Conservation (phyloP, 1,140 invertebrate species). For the Lutraria rhynchaena region DNA sequence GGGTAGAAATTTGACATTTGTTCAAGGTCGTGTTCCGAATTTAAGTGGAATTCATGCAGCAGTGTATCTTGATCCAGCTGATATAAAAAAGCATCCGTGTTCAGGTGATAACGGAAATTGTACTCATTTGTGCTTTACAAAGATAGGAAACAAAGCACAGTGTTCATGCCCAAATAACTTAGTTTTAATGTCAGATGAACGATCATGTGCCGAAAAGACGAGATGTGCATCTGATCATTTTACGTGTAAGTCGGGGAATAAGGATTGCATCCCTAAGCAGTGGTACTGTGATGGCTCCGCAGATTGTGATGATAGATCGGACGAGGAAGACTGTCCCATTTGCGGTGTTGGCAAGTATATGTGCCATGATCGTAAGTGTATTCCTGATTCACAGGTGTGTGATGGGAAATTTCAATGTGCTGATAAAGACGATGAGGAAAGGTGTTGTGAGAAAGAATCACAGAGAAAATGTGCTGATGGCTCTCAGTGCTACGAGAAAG, state of each 20-base stretch:
- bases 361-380: constrained; percentile 75
- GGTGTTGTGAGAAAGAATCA: constrained; percentile 82
- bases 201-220: constrained; percentile 78
- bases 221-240: constrained; percentile 81
- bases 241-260: constrained; percentile 74
- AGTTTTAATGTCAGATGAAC: constrained; percentile 72
- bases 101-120: constrained; percentile 85
- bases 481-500: constrained; percentile 60
- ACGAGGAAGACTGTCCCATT: constrained; percentile 92
- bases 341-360: constrained; percentile 84
- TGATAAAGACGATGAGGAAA: constrained; percentile 91
- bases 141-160: constrained; percentile 85
- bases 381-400: constrained; percentile 91
- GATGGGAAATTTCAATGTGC: constrained; percentile 87
- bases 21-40: constrained; percentile 83
- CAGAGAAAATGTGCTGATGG: constrained; percentile 51
- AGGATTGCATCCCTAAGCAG: constrained; percentile 77
- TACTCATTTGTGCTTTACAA: constrained; percentile 96
- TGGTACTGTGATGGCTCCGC: constrained; percentile 84
- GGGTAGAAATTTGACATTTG: constrained; percentile 69
- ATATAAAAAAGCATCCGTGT: constrained; percentile 73
- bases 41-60: constrained; percentile 86
- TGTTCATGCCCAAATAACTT: constrained; percentile 79
- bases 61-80: constrained; percentile 68
- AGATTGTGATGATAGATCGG: constrained; percentile 91